These are phyloP conservation scores for Acridotheres tristis DNA, from an alignment of 2,797 vertebrate species.

Conservation along the genomic window DNA sequence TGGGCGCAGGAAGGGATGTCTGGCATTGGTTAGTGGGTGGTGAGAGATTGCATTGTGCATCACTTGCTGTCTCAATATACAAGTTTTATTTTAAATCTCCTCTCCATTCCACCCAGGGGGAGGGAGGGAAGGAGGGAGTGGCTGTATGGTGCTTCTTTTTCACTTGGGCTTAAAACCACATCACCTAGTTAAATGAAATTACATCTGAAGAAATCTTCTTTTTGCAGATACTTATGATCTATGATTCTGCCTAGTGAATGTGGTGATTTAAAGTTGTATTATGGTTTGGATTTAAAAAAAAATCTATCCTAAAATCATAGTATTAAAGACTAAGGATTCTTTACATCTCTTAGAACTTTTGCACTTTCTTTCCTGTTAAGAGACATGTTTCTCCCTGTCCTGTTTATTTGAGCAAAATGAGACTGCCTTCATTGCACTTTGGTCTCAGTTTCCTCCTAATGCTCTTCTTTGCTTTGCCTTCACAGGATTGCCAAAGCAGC, in stretches of 20 bases:
- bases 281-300: not conserved
- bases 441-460: not conserved
- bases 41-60: not conserved
- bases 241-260: not conserved
- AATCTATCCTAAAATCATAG: not conserved
- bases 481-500: not conserved
- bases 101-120: not conserved
- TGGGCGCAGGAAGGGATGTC: not conserved
- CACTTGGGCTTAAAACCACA: not conserved
- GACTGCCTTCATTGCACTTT: not conserved
- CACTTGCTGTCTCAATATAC: not conserved
- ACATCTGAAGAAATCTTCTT: not conserved
- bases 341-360: not conserved
- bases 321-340: not conserved
- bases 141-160: not conserved
- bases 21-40: fast-evolving
- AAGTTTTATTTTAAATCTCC: not conserved
- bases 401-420: not conserved
- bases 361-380: not conserved
- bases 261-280: not conserved
- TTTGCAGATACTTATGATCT: not conserved
- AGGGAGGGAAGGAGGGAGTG: not conserved
- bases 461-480: not conserved
- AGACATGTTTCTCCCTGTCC: not conserved
- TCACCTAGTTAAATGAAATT: not conserved